These are phyloP conservation scores for Chamaetylas fuelleborni DNA, from an alignment of 2,113 vertebrate species.

Conservation along the genomic window DNA sequence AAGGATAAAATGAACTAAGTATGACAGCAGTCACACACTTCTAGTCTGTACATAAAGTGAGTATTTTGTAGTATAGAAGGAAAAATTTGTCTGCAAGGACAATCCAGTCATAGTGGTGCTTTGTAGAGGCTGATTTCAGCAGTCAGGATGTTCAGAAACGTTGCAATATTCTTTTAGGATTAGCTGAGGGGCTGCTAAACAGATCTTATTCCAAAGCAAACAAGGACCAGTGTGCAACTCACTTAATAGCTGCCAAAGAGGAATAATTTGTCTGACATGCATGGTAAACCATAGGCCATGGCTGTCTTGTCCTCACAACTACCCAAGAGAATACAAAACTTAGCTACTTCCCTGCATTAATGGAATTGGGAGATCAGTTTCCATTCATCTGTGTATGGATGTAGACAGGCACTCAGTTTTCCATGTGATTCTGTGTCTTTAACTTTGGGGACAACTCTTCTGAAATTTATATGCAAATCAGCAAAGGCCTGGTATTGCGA, in stretches of 20 bases:
- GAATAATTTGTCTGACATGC: background rate
- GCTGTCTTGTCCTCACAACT: background rate
- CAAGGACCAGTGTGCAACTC: background rate
- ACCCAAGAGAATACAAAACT: background rate
- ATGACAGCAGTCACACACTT: background rate
- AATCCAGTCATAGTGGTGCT: background rate
- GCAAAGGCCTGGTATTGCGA: background rate
- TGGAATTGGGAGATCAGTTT: background rate
- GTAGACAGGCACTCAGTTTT: background rate
- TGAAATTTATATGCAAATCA: background rate
- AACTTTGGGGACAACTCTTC: background rate
- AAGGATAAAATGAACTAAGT: background rate
- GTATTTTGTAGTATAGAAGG: background rate
- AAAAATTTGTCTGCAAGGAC: background rate
- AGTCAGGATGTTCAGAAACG: background rate
- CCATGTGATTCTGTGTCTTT: background rate
- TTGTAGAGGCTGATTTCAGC: background rate
- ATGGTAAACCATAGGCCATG: background rate
- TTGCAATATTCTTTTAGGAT: background rate
- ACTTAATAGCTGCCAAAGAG: background rate
- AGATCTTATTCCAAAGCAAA: background rate
- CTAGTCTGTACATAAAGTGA: background rate
- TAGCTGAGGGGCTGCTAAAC: background rate
- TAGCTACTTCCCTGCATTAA: background rate
- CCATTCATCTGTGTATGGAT: accelerated